A percentile compares a stretch with the other conserved stretches of the same genome.
These are phyloP conservation scores for Oncorhynchus nerka DNA, from an alignment of 2,113 vertebrate genomes.

Conservation along the genomic window DNA sequence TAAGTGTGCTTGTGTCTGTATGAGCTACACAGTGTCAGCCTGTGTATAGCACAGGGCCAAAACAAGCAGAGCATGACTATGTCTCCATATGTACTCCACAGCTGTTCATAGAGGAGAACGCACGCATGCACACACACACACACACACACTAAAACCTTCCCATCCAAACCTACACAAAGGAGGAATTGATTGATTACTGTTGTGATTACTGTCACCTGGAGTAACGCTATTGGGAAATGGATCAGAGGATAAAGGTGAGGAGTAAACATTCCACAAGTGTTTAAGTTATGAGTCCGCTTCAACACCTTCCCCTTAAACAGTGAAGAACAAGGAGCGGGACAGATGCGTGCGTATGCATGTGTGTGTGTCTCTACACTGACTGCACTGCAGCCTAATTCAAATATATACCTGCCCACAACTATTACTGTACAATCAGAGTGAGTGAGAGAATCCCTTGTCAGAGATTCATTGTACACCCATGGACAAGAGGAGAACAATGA, in stretches of 20 bases:
- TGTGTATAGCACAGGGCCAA: too few relatives aligned
- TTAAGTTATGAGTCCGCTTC: background rate
- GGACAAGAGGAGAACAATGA: too few relatives aligned
- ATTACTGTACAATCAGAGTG: too few relatives aligned
- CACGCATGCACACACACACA: background rate
- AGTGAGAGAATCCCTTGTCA: too few relatives aligned
- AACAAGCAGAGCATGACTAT: too few relatives aligned
- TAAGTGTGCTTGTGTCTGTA: too few relatives aligned
- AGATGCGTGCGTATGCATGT: background rate
- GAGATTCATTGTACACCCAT: too few relatives aligned
- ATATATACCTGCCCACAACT: too few relatives aligned
- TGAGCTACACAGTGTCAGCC: too few relatives aligned
- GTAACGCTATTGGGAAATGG: background rate
- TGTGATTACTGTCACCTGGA: background rate
- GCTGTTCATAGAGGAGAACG: too few relatives aligned
- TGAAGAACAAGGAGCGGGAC: background rate
- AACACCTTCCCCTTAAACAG: background rate
- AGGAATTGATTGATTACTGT: background rate
- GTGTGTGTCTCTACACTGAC: background rate
- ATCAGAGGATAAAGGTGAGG: background rate
- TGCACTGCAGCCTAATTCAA: too few relatives aligned
- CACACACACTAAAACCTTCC: background rate
- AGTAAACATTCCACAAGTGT: background rate
- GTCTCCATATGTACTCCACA: too few relatives aligned
- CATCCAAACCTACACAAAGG: background rate